Evolutionary conservation across 2,113 vertebrate species (phyloP), one percentile per base, ranked within the genome.

Genomic region (Proterorhinus semilunaris): DNA sequence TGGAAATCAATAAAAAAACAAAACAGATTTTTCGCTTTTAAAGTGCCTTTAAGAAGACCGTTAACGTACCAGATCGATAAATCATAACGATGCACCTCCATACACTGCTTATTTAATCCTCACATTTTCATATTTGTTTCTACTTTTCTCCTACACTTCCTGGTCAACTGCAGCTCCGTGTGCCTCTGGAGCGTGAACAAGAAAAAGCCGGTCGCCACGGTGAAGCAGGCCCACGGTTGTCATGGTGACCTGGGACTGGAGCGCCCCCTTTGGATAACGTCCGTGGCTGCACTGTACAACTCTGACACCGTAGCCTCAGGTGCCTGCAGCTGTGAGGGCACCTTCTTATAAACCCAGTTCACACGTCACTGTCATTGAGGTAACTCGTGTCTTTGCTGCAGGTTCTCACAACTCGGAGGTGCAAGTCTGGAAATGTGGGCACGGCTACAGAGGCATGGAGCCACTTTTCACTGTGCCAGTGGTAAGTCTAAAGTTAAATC

Each of bases 171-270:
- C 86, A 98, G 98, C 55, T 96, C 96, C 0, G 62, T 99, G 62
- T 95, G 92, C 36, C 70, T 99, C 59, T 99, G 98, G 98, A 94
- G 94, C 0, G 94, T 99, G 73, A 94, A 94, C 6, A 98, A 95
- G 91, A 99, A 97, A 90, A 96, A 95, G 83, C 98, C 98, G 0
- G 89, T 98, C 21, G 87, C 86, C 0, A 90, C 93, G 6, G 93
- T 94, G 65, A 96, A 90, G 76, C 86, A 90, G 75, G 95, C 96
- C 0, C 96, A 99, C 0, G 94, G 96, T 88, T 88, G 84, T 62
- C 91, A 88, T 43, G 95, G 96, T 0, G 86, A 91, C 1, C 57
- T 58, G 0, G 94, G 92, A 53, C 83, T 96, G 78, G 89, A 95
- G 80, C 94, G 94, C 88, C 94, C 95, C 44, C 90, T 92, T 74